Evolutionary conservation across 1,140 invertebrate genomes (phyloP), one percentile per base, ranked within the genome.

Genomic region (Ceratosolen fusciceps): DNA sequence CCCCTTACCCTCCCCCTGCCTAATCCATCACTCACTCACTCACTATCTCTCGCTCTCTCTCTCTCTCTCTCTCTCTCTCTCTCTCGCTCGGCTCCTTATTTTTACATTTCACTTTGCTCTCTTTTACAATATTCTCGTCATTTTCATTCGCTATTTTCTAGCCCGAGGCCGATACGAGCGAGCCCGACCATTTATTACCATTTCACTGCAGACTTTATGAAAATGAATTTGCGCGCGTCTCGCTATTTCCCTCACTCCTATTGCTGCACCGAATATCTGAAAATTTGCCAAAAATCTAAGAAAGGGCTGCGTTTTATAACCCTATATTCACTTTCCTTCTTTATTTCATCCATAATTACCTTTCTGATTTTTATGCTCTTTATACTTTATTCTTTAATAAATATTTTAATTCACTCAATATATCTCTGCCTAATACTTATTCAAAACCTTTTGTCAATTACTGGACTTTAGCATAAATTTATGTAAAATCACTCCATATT

Each of bases 181-280:
- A 31, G 24, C 56, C 24, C 31, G 9, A 34, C 60, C 56, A 54
- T 73, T 56, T 56, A 54, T 58, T 34, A 56, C 31, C 19, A 21
- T 19, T 16, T 7, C 1, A 52, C n/a, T 47, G 34, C n/a, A 54
- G 19, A 65, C 72, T 79, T 74, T 74, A 79, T 79, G 71, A 74
- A 79, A 79, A 79, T 62, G 72, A 79, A 74, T 79, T 79, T 70
- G 58, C 60, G 49, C 56, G 75, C 34, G 60, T 12, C 58, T 31
- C 52, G n/a, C 5, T 65, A 16, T 37, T 65, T 0, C 31, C 37
- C 14, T n/a, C 39, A 29, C 16, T 34, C 10, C 5, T 37, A 24
- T 31, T 21, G 67, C 47, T 73, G 54, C 24, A 65, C 60, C 58
- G 43, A 79, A 74, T 74, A 74, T 74, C 37, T 74, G 62, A 74